Evolutionary conservation across 2,888 invertebrate species (phyloP).

Genomic region (Timema cristinae): DNA sequence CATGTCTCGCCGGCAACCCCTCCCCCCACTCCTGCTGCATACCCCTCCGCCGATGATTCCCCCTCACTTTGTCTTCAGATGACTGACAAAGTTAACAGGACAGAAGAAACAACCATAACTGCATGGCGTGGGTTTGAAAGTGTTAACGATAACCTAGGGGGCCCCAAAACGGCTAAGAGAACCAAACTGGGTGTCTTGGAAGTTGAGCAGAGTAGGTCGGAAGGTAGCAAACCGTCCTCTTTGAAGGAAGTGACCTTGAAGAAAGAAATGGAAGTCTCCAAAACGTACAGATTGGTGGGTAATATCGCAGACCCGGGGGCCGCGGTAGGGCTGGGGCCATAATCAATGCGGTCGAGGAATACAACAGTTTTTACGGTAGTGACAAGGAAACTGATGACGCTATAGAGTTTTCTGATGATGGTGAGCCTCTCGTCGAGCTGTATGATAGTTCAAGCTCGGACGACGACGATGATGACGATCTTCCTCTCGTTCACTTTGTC

Average conservation of each 20-base stretch:
- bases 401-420: slow-evolving; percentile 59
- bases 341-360: slow-evolving; percentile 41
- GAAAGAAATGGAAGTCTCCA: slow-evolving; percentile 38
- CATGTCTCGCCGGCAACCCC: slow-evolving; percentile 28
- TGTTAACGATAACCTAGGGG: slow-evolving; percentile 30
- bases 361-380: slow-evolving; percentile 57
- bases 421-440: slow-evolving; percentile 46
- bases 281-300: slow-evolving; percentile 38
- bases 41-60: slow-evolving; percentile 8
- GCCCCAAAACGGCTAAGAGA: slow-evolving; percentile 14
- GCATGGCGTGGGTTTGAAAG: slow-evolving; percentile 39
- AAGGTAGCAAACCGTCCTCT: slow-evolving; percentile 14
- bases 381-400: slow-evolving; percentile 59
- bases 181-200: slow-evolving; percentile 11
- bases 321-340: slow-evolving; percentile 24
- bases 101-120: slow-evolving; percentile 37
- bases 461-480: slow-evolving; percentile 44
- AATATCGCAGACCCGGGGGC: slow-evolving; percentile 32
- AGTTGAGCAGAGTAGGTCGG: not conserved
- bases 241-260: slow-evolving; percentile 36
- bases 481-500: slow-evolving; percentile 25
- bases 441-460: slow-evolving; percentile 45
- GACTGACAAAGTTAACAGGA: slow-evolving; percentile 36
- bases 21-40: slow-evolving; percentile 22
- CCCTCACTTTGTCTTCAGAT: slow-evolving; percentile 36